phyloP scores from a whole-genome alignment of 2,888 invertebrate species.

The Hipparchia semele region DNA sequence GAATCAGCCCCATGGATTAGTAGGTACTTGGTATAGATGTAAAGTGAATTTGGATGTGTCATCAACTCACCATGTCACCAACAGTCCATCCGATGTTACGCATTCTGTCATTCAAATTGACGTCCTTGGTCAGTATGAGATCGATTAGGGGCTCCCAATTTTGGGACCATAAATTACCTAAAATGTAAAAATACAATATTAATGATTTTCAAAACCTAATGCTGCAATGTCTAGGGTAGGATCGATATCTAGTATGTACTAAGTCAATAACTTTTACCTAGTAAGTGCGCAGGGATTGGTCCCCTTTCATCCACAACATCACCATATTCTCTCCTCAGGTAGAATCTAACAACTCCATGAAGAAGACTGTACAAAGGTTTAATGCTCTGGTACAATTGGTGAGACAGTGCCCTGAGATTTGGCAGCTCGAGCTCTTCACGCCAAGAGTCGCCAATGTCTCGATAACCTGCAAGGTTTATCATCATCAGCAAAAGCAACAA shows the following conservation, averaged over 20 bases:
- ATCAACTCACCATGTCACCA: conserved; percentile 78
- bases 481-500: not conserved
- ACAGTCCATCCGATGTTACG: conserved; percentile 80
- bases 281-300: conserved; percentile 87
- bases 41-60: too few relatives aligned
- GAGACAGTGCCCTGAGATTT: conserved; percentile 79
- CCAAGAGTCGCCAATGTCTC: conserved; percentile 85
- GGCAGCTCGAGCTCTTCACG: conserved; percentile 85
- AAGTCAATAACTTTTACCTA: conserved; percentile 70
- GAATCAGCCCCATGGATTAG: too few relatives aligned
- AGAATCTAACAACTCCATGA: conserved; percentile 88
- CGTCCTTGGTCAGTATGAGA: conserved; percentile 77
- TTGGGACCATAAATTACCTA: conserved; percentile 86
- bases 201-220: too few relatives aligned
- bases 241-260: too few relatives aligned
- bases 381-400: conserved; percentile 80
- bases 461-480: conserved; percentile 76
- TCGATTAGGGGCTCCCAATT: conserved; percentile 85
- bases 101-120: conserved; percentile 80
- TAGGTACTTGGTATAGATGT: too few relatives aligned
- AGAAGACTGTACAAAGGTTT: conserved; percentile 86
- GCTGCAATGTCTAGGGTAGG: too few relatives aligned
- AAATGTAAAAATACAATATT: conserved; percentile 1
- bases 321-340: conserved; percentile 82
- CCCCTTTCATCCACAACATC: conserved; percentile 77